Conservation (phyloP, 2,797 vertebrate species). For the Otolemur crassicaudatus region DNA sequence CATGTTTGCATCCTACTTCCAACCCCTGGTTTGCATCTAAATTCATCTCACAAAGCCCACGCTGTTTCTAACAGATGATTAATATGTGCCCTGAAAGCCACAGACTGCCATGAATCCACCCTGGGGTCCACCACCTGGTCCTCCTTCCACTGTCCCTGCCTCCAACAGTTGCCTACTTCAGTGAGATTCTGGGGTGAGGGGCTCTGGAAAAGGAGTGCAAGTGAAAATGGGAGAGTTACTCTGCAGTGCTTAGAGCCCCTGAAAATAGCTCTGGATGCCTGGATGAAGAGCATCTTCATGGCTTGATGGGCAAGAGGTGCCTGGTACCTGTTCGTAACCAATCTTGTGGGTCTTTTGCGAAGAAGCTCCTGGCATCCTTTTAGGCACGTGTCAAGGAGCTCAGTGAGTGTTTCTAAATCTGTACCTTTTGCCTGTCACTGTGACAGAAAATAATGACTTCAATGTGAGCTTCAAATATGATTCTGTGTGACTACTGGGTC, state of each 20-base stretch:
- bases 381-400: background rate
- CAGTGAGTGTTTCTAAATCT: background rate
- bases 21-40: background rate
- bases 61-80: background rate
- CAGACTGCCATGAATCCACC: background rate
- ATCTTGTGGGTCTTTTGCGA: background rate
- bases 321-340: background rate
- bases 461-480: background rate
- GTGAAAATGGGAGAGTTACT: background rate
- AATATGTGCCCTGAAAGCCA: background rate
- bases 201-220: background rate
- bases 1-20: background rate
- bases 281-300: background rate
- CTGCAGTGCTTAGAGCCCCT: background rate
- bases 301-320: background rate
- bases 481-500: background rate
- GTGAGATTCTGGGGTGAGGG: background rate
- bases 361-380: background rate
- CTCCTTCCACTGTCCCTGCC: background rate
- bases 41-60: background rate
- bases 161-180: background rate
- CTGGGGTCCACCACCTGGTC: background rate
- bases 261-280: background rate
- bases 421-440: background rate
- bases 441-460: background rate